Percentiles rank a stretch among this genome's conserved stretches.
Evolutionary conservation across 2,113 vertebrate species (phyloP).

Genomic region (Rhombomys opimus): DNA sequence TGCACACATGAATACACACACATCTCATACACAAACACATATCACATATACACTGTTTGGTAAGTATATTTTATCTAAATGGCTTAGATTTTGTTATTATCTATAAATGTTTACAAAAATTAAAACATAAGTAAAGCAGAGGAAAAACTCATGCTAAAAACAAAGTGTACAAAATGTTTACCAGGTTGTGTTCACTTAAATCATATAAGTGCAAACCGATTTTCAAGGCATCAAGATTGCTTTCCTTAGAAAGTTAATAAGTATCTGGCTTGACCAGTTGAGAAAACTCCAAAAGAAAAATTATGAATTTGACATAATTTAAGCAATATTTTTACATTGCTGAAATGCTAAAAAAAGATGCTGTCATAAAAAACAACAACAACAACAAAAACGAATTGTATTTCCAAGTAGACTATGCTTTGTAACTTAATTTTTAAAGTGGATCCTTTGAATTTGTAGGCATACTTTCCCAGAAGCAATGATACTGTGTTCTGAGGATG

Average conservation of each 20-base stretch:
- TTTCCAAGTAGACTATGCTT: not conserved
- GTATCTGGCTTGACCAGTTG: not conserved
- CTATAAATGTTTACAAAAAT: constrained; percentile 8
- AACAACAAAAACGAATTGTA: not conserved
- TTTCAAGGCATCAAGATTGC: constrained; percentile 19
- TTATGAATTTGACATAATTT: constrained; percentile 16
- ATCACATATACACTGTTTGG: not conserved
- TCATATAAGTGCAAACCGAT: not conserved
- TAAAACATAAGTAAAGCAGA: not conserved
- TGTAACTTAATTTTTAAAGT: constrained; percentile 32
- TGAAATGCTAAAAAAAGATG: not conserved
- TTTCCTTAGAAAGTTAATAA: constrained; percentile 11
- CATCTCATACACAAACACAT: not conserved
- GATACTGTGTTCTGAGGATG: not conserved
- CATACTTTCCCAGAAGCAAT: not conserved
- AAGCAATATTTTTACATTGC: constrained; percentile 17
- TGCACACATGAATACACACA: not conserved
- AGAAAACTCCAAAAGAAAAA: constrained; percentile 4
- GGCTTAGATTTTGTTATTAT: not conserved
- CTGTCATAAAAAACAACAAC: not conserved
- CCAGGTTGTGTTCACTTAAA: not conserved
- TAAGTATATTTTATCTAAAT: not conserved
- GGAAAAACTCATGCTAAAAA: not conserved
- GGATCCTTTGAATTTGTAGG: not conserved
- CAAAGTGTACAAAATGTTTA: not conserved